A percentile compares a stretch with the other conserved stretches of the same genome.
Evolutionary conservation across 2,797 vertebrate species (phyloP).

Genomic region (Hydrophis major): DNA sequence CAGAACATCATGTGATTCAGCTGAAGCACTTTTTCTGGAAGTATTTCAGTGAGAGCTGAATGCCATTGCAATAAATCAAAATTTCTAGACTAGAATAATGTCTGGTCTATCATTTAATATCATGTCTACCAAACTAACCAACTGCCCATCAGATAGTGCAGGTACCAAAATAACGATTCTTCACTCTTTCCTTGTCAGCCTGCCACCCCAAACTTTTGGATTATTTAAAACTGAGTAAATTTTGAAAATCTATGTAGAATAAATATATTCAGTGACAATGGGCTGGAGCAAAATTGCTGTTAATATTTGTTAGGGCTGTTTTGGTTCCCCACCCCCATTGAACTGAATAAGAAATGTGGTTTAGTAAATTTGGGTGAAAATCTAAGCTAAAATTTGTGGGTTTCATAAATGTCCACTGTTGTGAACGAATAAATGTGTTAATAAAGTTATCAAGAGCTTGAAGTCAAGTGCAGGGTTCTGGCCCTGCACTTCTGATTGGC

Average conservation of each 20-base stretch:
- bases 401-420: not conserved
- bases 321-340: not conserved
- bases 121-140: not conserved
- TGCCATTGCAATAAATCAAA: not conserved
- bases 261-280: not conserved
- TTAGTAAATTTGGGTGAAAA: not conserved
- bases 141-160: not conserved
- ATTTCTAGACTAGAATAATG: not conserved
- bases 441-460: too few species aligned
- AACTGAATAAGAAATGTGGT: not conserved
- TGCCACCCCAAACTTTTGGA: not conserved
- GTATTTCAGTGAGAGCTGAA: not conserved
- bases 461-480: too few species aligned
- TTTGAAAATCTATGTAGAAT: not conserved
- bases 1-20: not conserved
- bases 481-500: too few species aligned
- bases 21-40: not conserved
- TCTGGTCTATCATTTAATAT: not conserved
- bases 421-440: too few species aligned
- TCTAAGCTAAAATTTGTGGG: not conserved
- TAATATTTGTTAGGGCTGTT: not conserved
- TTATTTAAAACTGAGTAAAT: not conserved
- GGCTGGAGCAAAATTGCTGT: not conserved
- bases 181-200: not conserved
- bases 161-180: not conserved